Conservation (phyloP, 2,797 vertebrate genomes). For the Hephaestus fuliginosus region DNA sequence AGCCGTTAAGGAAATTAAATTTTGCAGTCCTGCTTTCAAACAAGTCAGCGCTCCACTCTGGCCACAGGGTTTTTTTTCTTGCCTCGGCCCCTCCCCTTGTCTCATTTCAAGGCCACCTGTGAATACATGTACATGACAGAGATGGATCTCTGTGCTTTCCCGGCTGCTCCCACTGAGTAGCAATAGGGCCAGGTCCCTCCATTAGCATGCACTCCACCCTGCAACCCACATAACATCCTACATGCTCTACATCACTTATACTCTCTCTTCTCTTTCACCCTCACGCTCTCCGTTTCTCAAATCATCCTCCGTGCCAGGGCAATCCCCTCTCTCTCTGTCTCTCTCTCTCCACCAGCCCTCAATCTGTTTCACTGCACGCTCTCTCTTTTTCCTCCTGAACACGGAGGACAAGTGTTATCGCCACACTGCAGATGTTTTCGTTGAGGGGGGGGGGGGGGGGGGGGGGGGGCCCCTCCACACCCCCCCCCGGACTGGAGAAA, state of each 20-base stretch:
- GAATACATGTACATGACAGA: slow-evolving; percentile 72
- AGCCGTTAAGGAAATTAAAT: slow-evolving; percentile 63
- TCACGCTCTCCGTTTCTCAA: slow-evolving; percentile 50
- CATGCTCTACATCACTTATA: slow-evolving; percentile 61
- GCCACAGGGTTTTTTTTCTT: slow-evolving; percentile 43
- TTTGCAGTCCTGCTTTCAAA: slow-evolving; percentile 49
- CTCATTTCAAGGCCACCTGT: slow-evolving; percentile 66
- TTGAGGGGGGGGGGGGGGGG: slow-evolving; percentile 21
- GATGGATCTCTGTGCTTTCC: slow-evolving; percentile 65
- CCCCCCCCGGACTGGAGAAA: no score
- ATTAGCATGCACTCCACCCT: slow-evolving; percentile 70
- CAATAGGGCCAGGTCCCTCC: slow-evolving; percentile 60
- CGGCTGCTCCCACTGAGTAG: slow-evolving; percentile 40
- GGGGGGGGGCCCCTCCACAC: no score
- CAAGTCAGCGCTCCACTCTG: slow-evolving; percentile 26
- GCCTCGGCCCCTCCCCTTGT: slow-evolving; percentile 34
- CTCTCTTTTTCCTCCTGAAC: slow-evolving; percentile 50
- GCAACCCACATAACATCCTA: slow-evolving; percentile 65
- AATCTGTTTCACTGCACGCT: slow-evolving; percentile 40
- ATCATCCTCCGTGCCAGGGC: slow-evolving; percentile 56
- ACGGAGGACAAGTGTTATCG: slow-evolving; percentile 80
- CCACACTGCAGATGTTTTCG: slow-evolving; percentile 77
- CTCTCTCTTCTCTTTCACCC: slow-evolving; percentile 50
- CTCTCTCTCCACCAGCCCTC: slow-evolving; percentile 37
- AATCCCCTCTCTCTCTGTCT: slow-evolving; percentile 29